These are phyloP conservation scores for Odontophorus gujanensis DNA, from an alignment of 2,113 vertebrate genomes.

Conservation along the genomic window DNA sequence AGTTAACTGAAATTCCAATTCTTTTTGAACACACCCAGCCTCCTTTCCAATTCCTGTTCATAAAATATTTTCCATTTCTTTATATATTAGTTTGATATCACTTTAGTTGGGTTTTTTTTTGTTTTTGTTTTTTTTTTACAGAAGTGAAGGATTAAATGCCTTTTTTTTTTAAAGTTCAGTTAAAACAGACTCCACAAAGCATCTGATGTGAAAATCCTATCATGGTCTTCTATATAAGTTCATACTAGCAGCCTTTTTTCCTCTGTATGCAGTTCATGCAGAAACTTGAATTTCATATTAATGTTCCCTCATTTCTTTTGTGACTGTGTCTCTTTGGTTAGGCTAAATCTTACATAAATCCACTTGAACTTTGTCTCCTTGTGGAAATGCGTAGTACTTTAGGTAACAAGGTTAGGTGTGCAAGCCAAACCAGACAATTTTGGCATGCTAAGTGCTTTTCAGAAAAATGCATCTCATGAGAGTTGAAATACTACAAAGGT, in stretches of 20 bases:
- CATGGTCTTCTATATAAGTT: neutral
- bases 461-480: slow-evolving; percentile 45
- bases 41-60: neutral
- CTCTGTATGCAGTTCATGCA: neutral
- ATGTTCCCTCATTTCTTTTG: slow-evolving; percentile 8
- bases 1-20: neutral
- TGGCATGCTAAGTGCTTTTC: slow-evolving; percentile 51
- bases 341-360: slow-evolving; percentile 44
- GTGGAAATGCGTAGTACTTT: slow-evolving; percentile 49
- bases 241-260: neutral
- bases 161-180: neutral
- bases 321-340: neutral
- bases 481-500: slow-evolving; percentile 42
- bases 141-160: neutral
- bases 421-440: slow-evolving; percentile 58
- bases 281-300: neutral
- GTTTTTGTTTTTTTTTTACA: neutral
- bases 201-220: neutral
- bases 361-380: slow-evolving; percentile 66
- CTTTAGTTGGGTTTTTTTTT: neutral
- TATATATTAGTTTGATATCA: neutral
- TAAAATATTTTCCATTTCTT: neutral
- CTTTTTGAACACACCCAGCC: neutral
- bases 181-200: neutral
- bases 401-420: slow-evolving; percentile 55